These are phyloP conservation scores for Corynorhinus townsendii DNA, from an alignment of 2,113 vertebrate genomes.

Conservation along the genomic window DNA sequence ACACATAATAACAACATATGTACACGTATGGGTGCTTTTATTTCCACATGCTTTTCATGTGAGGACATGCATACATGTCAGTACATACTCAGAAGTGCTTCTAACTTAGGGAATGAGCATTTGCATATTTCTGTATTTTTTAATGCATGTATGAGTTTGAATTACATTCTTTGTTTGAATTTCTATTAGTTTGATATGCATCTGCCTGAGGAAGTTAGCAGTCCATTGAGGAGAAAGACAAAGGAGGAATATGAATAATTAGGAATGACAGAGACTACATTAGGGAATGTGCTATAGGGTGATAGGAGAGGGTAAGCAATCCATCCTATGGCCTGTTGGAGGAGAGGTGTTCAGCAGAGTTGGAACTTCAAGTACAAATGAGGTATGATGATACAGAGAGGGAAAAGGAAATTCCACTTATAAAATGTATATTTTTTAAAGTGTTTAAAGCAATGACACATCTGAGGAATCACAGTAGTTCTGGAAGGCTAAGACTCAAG, in stretches of 20 bases:
- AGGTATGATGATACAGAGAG: neutral
- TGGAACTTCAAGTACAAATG: neutral
- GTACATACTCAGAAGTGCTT: neutral
- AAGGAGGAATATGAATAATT: neutral
- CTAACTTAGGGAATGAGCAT: neutral
- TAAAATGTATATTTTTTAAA: neutral
- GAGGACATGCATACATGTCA: neutral
- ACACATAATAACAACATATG: neutral
- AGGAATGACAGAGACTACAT: neutral
- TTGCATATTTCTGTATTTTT: neutral
- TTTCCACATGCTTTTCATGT: neutral
- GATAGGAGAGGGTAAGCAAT: neutral
- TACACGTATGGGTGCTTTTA: neutral
- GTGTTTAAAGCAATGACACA: neutral
- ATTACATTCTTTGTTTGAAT: neutral
- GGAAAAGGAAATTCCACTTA: neutral
- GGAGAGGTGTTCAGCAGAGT: neutral
- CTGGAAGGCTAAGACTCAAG: neutral
- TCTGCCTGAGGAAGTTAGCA: neutral
- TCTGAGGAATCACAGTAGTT: neutral
- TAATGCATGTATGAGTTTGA: neutral
- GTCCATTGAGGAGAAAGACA: neutral
- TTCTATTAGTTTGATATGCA: neutral
- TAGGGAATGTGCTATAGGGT: neutral
- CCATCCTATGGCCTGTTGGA: neutral